Evolutionary conservation across 2,888 invertebrate species (phyloP).

Genomic region (Ariolimax columbianus): DNA sequence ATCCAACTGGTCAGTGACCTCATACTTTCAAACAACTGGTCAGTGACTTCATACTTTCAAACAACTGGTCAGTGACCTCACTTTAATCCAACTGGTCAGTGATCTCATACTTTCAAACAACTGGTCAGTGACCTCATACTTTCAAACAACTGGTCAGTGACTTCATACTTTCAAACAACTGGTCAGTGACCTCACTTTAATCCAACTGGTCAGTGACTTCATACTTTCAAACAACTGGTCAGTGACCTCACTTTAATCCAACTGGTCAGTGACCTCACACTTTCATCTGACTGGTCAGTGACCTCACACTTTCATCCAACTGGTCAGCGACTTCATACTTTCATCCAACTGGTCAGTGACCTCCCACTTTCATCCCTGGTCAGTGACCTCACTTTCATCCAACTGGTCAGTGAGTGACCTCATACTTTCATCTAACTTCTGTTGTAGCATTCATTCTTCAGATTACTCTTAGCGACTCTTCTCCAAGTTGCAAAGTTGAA

Average conservation of each 20-base stretch:
- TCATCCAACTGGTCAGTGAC: background rate
- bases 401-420: too few relatives aligned
- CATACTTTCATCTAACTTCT: background rate
- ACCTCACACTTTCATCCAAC: background rate
- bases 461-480: background rate
- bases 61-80: too few relatives aligned
- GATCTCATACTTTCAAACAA: background rate
- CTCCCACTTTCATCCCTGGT: too few relatives aligned
- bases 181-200: too few relatives aligned
- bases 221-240: too few relatives aligned
- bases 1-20: background rate
- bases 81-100: background rate
- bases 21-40: background rate
- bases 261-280: background rate
- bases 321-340: background rate
- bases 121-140: background rate
- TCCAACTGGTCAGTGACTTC: background rate
- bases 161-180: too few relatives aligned
- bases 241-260: too few relatives aligned
- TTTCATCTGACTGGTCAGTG: background rate
- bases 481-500: background rate
- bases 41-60: background rate
- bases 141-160: background rate
- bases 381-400: too few relatives aligned
- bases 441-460: background rate